Conservation (phyloP, 2,113 vertebrate species). For the Nothobranchius furzeri region DNA sequence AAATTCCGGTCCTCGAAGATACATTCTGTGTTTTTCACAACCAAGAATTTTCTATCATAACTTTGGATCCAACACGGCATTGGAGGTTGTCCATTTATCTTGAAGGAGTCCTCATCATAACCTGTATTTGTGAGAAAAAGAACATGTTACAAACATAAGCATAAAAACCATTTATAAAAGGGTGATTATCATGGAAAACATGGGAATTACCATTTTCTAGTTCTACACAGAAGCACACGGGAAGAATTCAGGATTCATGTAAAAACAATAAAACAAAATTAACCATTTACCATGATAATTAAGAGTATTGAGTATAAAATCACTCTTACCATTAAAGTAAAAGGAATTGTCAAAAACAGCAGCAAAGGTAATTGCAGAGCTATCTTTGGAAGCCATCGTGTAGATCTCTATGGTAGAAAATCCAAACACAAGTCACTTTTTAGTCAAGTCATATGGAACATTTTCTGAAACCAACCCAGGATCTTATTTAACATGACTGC, state of each 20-base stretch:
- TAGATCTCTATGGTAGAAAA: background rate
- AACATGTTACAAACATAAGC: background rate
- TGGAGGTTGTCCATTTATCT: rapidly evolving
- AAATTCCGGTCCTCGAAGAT: rapidly evolving
- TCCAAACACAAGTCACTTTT: background rate
- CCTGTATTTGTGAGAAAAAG: background rate
- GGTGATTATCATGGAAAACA: background rate
- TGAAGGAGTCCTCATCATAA: rapidly evolving
- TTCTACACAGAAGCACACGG: background rate
- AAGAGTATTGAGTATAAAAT: background rate
- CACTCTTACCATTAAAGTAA: constrained; percentile 43
- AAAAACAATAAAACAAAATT: background rate
- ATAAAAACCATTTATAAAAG: background rate
- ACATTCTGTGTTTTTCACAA: rapidly evolving
- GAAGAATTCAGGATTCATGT: background rate
- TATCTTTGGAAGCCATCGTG: constrained; percentile 20
- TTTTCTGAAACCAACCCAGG: no score
- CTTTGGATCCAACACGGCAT: background rate
- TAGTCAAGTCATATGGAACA: no score
- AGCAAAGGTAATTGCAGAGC: rapidly evolving
- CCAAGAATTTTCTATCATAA: constrained; percentile 9
- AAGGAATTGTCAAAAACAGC: background rate
- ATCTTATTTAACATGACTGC: no score
- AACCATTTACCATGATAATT: background rate
- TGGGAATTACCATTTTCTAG: background rate